A percentile compares a stretch with the other conserved stretches of the same genome.
Evolutionary conservation across 2,888 invertebrate species (phyloP).

Genomic region (Andricus curvator): DNA sequence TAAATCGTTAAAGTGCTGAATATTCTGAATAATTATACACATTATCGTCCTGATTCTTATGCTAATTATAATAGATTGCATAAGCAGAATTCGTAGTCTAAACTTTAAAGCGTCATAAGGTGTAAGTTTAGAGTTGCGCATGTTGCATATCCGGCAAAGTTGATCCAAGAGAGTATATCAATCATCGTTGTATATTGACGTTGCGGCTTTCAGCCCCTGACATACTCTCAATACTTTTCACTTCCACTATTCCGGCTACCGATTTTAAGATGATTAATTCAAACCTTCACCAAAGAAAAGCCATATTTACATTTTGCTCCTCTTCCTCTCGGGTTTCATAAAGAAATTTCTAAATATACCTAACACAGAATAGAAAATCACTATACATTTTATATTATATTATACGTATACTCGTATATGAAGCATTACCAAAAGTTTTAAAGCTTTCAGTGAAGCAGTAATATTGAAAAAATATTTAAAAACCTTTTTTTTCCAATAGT

Average conservation of each 20-base stretch:
- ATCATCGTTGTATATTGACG: conserved; percentile 39
- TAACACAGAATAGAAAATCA: not conserved
- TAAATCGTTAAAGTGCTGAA: not conserved
- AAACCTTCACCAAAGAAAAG: conserved; percentile 21
- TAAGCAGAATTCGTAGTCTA: not conserved
- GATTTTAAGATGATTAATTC: conserved; percentile 33
- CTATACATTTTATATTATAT: not conserved
- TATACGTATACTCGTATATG: not conserved
- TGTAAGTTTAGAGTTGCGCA: not conserved
- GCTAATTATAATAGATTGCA: conserved; percentile 1
- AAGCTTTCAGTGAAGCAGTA: too few relatives aligned
- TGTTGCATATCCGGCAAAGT: conserved; percentile 17
- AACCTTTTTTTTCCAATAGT: too few relatives aligned
- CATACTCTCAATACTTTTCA: conserved; percentile 25
- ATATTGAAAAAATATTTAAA: too few relatives aligned
- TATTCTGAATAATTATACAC: conserved; percentile 7
- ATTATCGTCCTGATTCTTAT: not conserved
- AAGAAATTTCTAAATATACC: not conserved
- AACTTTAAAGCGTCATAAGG: not conserved
- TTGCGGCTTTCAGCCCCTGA: conserved; percentile 27
- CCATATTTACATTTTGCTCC: not conserved
- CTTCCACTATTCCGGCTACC: conserved; percentile 6
- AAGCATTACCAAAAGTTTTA: too few relatives aligned
- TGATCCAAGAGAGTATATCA: conserved; percentile 34
- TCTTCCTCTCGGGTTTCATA: not conserved